Conservation (phyloP, 2,797 vertebrate species). For the Amblyopsis hoosieri region DNA sequence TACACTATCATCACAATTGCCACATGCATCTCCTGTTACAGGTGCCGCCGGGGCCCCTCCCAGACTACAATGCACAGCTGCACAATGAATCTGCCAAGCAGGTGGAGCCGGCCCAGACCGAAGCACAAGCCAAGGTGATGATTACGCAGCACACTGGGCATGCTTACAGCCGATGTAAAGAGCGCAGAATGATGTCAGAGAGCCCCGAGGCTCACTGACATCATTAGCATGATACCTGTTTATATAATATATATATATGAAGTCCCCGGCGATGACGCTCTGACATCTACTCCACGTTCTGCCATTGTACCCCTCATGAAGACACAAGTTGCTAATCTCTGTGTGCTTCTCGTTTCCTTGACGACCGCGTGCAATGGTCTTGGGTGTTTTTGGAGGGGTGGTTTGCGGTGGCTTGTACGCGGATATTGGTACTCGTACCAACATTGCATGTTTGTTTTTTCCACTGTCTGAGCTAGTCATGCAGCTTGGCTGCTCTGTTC, state of each 20-base stretch:
- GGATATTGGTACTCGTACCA: too few relatives aligned
- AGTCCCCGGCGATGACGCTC: not conserved
- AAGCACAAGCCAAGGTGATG: conserved; percentile 82
- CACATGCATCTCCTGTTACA: conserved; percentile 57
- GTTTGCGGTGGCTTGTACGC: too few relatives aligned
- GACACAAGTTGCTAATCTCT: conserved; percentile 34
- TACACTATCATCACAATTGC: conserved; percentile 50
- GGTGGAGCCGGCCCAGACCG: conserved; percentile 73
- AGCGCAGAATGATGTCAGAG: conserved; percentile 5
- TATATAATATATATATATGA: conserved; percentile 9
- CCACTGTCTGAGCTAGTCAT: too few relatives aligned
- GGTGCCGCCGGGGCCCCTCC: conserved; percentile 78
- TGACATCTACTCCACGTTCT: conserved; percentile 47
- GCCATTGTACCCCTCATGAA: conserved; percentile 31
- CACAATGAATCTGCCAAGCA: conserved; percentile 77
- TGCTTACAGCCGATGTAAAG: not conserved
- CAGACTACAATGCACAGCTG: conserved; percentile 77
- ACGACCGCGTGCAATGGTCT: conserved; percentile 43
- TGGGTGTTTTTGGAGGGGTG: not conserved
- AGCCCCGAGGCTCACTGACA: not conserved
- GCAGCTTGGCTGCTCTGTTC: too few relatives aligned
- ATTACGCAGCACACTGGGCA: conserved; percentile 5
- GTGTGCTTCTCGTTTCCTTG: conserved; percentile 44
- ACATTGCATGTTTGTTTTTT: too few relatives aligned
- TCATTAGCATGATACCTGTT: too few relatives aligned